Percentiles rank a stretch among this genome's conserved stretches.
Conservation (phyloP, 2,113 vertebrate species). For the Albula goreensis region DNA sequence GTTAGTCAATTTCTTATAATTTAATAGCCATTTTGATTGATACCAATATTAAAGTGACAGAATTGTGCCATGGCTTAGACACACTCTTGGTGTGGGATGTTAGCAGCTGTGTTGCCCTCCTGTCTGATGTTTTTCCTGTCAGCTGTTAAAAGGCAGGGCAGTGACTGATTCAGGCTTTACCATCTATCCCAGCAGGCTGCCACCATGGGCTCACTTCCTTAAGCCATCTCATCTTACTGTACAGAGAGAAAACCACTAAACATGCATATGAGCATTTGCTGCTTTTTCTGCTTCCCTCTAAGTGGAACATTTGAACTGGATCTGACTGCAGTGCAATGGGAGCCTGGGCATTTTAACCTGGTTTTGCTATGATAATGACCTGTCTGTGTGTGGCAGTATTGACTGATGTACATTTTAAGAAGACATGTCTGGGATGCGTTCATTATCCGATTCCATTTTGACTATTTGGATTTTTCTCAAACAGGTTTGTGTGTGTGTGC, state of each 20-base stretch:
- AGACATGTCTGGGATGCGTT: neutral
- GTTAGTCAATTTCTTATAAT: slow-evolving; percentile 30
- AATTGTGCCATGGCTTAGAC: slow-evolving; percentile 28
- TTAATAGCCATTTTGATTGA: slow-evolving; percentile 38
- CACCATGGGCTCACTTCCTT: neutral
- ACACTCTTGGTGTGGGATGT: slow-evolving; percentile 8
- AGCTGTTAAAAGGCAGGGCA: neutral
- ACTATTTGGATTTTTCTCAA: neutral
- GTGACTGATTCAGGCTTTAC: neutral
- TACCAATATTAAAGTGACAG: slow-evolving; percentile 15
- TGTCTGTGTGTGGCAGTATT: neutral
- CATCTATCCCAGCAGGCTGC: neutral
- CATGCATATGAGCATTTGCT: neutral
- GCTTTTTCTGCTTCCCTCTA: neutral
- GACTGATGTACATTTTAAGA: neutral
- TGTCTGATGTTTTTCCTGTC: neutral
- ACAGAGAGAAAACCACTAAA: neutral
- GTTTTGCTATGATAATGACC: neutral
- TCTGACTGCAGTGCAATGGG: neutral
- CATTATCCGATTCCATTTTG: neutral
- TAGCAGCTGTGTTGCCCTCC: neutral
- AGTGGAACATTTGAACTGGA: neutral
- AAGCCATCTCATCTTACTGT: neutral
- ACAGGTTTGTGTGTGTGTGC: too few relatives aligned
- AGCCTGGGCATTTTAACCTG: neutral